phyloP scores from a whole-genome alignment of 2,113 vertebrate genomes.

The Dasyprocta punctata region DNA sequence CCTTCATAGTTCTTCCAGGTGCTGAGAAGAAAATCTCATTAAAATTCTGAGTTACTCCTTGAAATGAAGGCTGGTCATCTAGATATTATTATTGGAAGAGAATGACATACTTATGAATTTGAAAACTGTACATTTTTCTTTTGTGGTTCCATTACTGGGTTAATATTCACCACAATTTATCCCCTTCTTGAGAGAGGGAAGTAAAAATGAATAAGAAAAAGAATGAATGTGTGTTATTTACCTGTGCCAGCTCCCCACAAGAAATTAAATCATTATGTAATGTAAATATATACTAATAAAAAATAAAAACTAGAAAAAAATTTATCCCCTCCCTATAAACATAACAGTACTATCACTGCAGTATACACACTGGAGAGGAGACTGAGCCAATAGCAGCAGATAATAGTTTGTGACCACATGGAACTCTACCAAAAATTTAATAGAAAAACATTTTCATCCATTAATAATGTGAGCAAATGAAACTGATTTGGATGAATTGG shows the following conservation, averaged over 20 bases:
- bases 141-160: not conserved
- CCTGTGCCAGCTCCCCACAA: not conserved
- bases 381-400: not conserved
- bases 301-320: not conserved
- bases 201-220: not conserved
- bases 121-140: constrained; percentile 27
- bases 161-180: not conserved
- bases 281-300: not conserved
- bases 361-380: not conserved
- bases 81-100: not conserved
- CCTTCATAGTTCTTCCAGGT: not conserved
- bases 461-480: constrained; percentile 35
- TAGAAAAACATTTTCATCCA: constrained; percentile 18
- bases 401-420: constrained; percentile 47
- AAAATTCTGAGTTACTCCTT: not conserved
- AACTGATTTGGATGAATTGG: not conserved
- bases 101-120: constrained; percentile 15
- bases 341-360: not conserved
- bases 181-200: not conserved
- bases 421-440: constrained; percentile 38
- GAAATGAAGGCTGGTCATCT: not conserved
- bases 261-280: not conserved
- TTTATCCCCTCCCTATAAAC: not conserved
- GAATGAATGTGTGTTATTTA: not conserved
- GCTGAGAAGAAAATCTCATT: not conserved